phyloP scores from a whole-genome alignment of 2,113 vertebrate genomes.

The Physeter macrocephalus region DNA sequence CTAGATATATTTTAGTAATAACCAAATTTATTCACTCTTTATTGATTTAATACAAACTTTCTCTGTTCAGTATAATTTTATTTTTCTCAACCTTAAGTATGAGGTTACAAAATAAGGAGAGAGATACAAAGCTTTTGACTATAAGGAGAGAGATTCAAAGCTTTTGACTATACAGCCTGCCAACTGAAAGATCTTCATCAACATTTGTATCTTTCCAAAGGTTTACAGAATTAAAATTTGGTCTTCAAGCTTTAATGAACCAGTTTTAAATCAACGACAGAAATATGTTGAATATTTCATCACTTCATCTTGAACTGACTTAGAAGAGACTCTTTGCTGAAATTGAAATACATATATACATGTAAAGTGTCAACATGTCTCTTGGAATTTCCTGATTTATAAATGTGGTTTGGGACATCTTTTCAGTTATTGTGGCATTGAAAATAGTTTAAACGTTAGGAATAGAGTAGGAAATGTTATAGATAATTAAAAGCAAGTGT shows the following conservation, averaged over 20 bases:
- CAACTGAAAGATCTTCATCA: conserved; percentile 74
- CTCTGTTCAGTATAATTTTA: conserved; percentile 60
- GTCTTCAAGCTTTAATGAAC: conserved; percentile 72
- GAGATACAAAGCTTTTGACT: conserved; percentile 66
- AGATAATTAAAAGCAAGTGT: conserved; percentile 66
- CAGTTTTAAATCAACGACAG: conserved; percentile 75
- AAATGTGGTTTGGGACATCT: conserved; percentile 59
- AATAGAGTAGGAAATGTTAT: conserved; percentile 69
- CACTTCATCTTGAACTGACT: conserved; percentile 76
- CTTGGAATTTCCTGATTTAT: conserved; percentile 68
- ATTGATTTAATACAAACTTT: conserved; percentile 66
- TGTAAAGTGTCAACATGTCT: conserved; percentile 72
- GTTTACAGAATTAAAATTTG: conserved; percentile 74
- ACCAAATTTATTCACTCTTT: conserved; percentile 32
- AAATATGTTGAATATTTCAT: conserved; percentile 72
- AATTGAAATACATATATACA: conserved; percentile 54
- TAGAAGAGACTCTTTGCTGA: conserved; percentile 71
- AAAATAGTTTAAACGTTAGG: conserved; percentile 73
- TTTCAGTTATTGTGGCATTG: conserved; percentile 55
- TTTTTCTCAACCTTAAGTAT: conserved; percentile 52
- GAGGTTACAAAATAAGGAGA: conserved; percentile 59
- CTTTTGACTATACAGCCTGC: conserved; percentile 57
- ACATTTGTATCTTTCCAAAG: conserved; percentile 71
- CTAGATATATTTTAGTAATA: conserved; percentile 48
- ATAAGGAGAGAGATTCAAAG: conserved; percentile 60